phyloP scores from a whole-genome alignment of 2,888 invertebrate species.

The Aphodius sticticus region DNA sequence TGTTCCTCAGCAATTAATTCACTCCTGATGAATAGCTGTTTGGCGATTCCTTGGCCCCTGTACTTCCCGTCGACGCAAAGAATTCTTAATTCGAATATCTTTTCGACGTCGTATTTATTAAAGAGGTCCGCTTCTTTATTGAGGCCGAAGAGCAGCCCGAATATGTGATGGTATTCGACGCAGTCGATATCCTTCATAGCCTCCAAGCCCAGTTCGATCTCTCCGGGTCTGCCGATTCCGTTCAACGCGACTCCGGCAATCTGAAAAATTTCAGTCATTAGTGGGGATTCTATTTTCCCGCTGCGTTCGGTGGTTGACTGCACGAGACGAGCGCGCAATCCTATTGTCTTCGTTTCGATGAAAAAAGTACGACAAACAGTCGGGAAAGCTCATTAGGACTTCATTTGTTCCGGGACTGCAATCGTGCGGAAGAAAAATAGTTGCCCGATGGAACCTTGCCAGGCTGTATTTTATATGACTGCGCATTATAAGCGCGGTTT shows the following conservation, averaged over 20 bases:
- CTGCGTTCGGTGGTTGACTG: not conserved
- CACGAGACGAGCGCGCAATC: not conserved
- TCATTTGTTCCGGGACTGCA: slow-evolving; percentile 7
- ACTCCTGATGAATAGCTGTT: slow-evolving; percentile 73
- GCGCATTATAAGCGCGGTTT: not conserved
- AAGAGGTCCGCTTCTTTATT: slow-evolving; percentile 77
- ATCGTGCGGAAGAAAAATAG: not conserved
- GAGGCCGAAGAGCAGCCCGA: slow-evolving; percentile 76
- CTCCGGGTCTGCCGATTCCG: slow-evolving; percentile 77
- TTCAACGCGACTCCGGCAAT: slow-evolving; percentile 82
- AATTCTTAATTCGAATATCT: slow-evolving; percentile 81
- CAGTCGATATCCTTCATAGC: slow-evolving; percentile 73
- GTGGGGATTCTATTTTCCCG: not conserved
- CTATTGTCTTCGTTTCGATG: slow-evolving; percentile 16
- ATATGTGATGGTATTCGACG: slow-evolving; percentile 79
- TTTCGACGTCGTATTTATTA: slow-evolving; percentile 69
- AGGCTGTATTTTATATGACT: not conserved
- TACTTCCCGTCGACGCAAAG: slow-evolving; percentile 77
- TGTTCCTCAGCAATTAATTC: slow-evolving; percentile 71
- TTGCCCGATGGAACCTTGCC: not conserved
- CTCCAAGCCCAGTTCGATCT: slow-evolving; percentile 73
- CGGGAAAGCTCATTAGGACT: slow-evolving; percentile 21
- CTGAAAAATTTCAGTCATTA: slow-evolving; percentile 60
- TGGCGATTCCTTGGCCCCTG: slow-evolving; percentile 79
- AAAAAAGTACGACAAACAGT: not conserved